Evolutionary conservation across 2,797 vertebrate species (phyloP).

Genomic region (Paguma larvata): DNA sequence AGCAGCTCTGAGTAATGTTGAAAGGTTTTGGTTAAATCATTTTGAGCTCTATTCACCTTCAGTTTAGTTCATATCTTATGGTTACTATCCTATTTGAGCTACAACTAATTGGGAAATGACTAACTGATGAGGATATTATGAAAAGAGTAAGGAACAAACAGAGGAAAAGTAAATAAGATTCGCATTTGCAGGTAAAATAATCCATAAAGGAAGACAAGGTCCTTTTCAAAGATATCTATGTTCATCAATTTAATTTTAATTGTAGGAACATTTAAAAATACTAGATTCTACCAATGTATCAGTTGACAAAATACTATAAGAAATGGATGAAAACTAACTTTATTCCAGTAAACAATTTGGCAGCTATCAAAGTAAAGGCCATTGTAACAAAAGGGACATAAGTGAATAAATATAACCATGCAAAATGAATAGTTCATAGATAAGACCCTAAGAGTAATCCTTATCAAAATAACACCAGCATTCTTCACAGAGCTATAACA

Average conservation of each 20-base stretch:
- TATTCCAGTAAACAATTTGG: slow-evolving; percentile 25
- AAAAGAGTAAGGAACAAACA: slow-evolving; percentile 37
- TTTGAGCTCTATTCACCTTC: slow-evolving; percentile 49
- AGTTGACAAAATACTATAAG: slow-evolving; percentile 8
- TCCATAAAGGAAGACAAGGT: neutral
- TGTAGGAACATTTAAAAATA: slow-evolving; percentile 65
- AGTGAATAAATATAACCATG: slow-evolving; percentile 41
- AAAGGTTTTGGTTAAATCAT: slow-evolving; percentile 75
- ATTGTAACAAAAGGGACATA: slow-evolving; percentile 30
- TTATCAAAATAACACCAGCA: too few species aligned
- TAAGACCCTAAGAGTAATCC: neutral
- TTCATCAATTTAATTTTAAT: slow-evolving; percentile 55
- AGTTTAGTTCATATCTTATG: neutral
- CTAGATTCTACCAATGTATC: slow-evolving; percentile 26
- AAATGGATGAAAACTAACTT: slow-evolving; percentile 48
- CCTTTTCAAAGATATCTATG: slow-evolving; percentile 25
- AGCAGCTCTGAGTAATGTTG: slow-evolving; percentile 83
- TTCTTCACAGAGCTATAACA: too few species aligned
- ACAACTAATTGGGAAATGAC: slow-evolving; percentile 33
- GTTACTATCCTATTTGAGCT: slow-evolving; percentile 40
- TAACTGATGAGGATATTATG: neutral
- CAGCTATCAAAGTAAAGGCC: neutral
- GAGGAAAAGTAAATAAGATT: slow-evolving; percentile 57
- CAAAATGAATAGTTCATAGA: neutral
- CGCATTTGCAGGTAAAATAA: slow-evolving; percentile 56